Base-by-base conservation (phyloP, 2,888 invertebrate genomes). In the Venusia cambrica region DNA sequence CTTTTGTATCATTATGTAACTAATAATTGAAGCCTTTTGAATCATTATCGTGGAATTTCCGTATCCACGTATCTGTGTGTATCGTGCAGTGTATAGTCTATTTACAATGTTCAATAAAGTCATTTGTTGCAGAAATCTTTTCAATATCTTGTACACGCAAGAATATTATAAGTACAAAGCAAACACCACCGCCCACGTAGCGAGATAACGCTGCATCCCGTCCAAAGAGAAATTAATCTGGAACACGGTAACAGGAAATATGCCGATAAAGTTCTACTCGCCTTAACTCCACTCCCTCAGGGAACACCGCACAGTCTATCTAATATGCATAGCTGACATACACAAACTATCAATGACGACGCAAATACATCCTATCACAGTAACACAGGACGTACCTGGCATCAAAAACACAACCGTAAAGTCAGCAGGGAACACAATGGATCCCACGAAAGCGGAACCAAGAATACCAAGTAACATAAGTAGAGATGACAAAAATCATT, bases 101-200 rank as follows among this genome's bases (percentile, higher is more conserved):
- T 68, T 52, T 44, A 46, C 45, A 49, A 58, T 30, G 58, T 62
- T 47, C 61, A 57, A 44, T 48, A 51, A 51, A 61, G 61, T 67
- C 63, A 68, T 67, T 83, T 83, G 80, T 87, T 87, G 66, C 83
- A 85, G 85, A 83, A 72, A 77, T 78, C 70, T 68, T 75, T 79
- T 67, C 62, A 53, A 75, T 79, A 80, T 77, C 84, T 83, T 78
- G 76, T 73, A 62, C 62, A 73, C 56, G 76, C 78, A 84, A 83
- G 80, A 76, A 72, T 72, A 76, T 77, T 76, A 70, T 64, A 77
- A 78, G 80, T 73, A 68, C 61, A 67, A 61, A 72, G 66, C 73
- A 74, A 78, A 76, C 73, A 73, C 45, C 63, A 56, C 78, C 81
- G 69, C 78, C 80, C 78, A 81, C 80, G 71, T 63, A 51, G 72